These are phyloP conservation scores for Panthera tigris DNA, from an alignment of 2,113 vertebrate species.

Conservation along the genomic window DNA sequence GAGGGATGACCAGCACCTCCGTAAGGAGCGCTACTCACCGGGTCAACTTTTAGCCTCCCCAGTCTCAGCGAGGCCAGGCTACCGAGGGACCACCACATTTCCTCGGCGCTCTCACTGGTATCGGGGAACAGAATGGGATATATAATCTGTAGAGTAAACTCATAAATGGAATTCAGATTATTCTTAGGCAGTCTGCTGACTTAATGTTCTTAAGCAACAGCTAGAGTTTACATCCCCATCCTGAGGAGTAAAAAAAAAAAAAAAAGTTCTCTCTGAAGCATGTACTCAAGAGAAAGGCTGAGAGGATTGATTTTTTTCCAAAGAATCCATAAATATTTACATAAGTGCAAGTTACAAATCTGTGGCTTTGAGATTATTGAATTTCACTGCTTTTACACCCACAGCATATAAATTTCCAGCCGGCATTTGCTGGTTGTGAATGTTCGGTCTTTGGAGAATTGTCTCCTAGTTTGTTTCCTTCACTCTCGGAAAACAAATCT, in stretches of 20 bases:
- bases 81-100: not conserved
- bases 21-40: not conserved
- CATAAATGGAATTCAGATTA: slow-evolving; percentile 41
- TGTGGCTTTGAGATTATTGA: slow-evolving; percentile 84
- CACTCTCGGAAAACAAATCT: slow-evolving; percentile 68
- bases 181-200: slow-evolving; percentile 43
- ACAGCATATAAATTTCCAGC: slow-evolving; percentile 74
- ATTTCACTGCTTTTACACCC: slow-evolving; percentile 83
- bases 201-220: slow-evolving; percentile 61
- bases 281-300: slow-evolving; percentile 65
- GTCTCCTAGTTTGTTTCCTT: slow-evolving; percentile 68
- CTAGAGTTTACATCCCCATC: slow-evolving; percentile 52
- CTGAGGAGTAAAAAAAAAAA: not conserved
- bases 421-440: slow-evolving; percentile 78
- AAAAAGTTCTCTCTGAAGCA: slow-evolving; percentile 36
- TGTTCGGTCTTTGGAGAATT: slow-evolving; percentile 77
- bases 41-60: not conserved
- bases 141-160: not conserved
- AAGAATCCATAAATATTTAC: slow-evolving; percentile 85
- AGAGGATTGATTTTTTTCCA: slow-evolving; percentile 71
- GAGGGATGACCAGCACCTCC: not conserved
- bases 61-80: not conserved
- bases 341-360: slow-evolving; percentile 85
- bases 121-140: not conserved
- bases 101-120: not conserved